Conservation (phyloP, 2,113 vertebrate genomes). For the Mesocricetus auratus region DNA sequence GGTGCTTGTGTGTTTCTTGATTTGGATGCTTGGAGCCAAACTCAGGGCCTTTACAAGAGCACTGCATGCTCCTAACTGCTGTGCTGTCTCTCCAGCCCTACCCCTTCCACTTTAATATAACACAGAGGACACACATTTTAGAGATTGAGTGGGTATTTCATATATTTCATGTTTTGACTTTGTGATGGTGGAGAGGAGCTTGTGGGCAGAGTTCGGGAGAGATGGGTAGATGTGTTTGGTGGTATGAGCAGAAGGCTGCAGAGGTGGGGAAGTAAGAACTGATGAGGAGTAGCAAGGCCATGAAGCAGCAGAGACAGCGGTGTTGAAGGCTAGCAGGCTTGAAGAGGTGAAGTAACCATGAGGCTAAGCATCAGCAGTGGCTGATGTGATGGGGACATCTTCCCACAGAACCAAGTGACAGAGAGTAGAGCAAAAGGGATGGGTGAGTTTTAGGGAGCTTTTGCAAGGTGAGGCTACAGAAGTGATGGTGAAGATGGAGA, state of each 20-base stretch:
- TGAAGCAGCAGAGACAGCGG: background rate
- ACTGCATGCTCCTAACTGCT: background rate
- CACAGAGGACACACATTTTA: background rate
- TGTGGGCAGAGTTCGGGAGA: background rate
- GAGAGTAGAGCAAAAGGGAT: background rate
- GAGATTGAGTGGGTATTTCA: background rate
- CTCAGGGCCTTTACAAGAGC: background rate
- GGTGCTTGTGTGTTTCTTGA: background rate
- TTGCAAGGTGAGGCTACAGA: background rate
- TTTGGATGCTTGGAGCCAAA: background rate
- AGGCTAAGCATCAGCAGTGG: background rate
- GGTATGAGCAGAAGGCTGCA: background rate
- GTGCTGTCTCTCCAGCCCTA: background rate
- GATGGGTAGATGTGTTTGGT: rapidly evolving
- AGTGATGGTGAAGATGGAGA: background rate
- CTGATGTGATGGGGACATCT: background rate
- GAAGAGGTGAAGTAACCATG: background rate
- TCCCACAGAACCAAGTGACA: background rate
- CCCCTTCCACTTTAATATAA: too few species aligned
- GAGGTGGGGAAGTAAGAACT: background rate
- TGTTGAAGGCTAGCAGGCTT: background rate
- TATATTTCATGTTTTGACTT: background rate
- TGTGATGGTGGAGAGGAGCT: background rate
- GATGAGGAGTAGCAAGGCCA: too few species aligned
- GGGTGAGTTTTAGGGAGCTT: background rate